These are phyloP conservation scores for Archaeoteleia sp. DNA, from an alignment of 2,888 invertebrate species.

Conservation along the genomic window DNA sequence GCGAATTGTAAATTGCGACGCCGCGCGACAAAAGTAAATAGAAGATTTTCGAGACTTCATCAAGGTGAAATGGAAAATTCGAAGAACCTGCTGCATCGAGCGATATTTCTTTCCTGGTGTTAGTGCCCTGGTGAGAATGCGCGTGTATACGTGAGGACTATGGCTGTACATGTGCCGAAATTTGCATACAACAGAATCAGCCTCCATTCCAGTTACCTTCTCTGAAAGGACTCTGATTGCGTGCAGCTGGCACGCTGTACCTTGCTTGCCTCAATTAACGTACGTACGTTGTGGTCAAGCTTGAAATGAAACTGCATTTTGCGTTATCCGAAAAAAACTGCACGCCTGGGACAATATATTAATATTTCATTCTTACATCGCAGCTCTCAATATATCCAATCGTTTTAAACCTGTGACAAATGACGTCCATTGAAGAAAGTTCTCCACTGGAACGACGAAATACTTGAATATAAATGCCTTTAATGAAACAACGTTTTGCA, in stretches of 20 bases:
- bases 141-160: conserved; percentile 1
- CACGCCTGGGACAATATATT: too few species aligned
- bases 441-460: too few species aligned
- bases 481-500: too few species aligned
- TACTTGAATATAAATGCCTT: too few species aligned
- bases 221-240: conserved; percentile 52
- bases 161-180: conserved; percentile 28
- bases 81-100: conserved; percentile 12
- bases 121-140: not conserved
- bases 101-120: conserved; percentile 30
- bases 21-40: conserved; percentile 14
- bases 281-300: conserved; percentile 43
- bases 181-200: conserved; percentile 51
- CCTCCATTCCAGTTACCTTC: conserved; percentile 38
- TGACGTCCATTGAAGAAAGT: too few species aligned
- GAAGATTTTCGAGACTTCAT: conserved; percentile 25
- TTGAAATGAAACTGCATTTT: conserved; percentile 43
- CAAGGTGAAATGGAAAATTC: conserved; percentile 30
- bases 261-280: conserved; percentile 47
- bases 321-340: conserved; percentile 6
- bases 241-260: conserved; percentile 31
- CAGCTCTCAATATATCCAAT: too few species aligned
- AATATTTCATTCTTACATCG: too few species aligned
- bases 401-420: too few species aligned
- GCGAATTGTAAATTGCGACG: conserved; percentile 15